Evolutionary conservation across 2,797 vertebrate species (phyloP).

Genomic region (Silurus lanzhouensis): DNA sequence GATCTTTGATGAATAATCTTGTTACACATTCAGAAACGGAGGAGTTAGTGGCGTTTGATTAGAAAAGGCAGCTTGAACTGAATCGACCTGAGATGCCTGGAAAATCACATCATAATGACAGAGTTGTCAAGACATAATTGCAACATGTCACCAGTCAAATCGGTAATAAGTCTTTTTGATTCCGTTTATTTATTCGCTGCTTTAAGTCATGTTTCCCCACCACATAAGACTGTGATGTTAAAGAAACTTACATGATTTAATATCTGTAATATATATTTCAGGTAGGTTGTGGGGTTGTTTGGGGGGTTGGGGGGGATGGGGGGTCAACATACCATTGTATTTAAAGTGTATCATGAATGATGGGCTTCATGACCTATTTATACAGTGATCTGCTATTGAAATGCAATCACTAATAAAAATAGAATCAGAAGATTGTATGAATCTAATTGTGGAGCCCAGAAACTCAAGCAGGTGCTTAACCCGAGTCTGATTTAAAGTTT

Average conservation of each 20-base stretch:
- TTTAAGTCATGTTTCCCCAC: slow-evolving; percentile 11
- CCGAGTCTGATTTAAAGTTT: neutral
- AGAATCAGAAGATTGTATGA: neutral
- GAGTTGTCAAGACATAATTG: slow-evolving; percentile 14
- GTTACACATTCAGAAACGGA: slow-evolving; percentile 26
- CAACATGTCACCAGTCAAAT: slow-evolving; percentile 17
- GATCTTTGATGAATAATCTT: slow-evolving; percentile 13
- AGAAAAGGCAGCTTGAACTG: neutral
- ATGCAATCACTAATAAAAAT: neutral
- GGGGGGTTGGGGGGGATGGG: too few species aligned
- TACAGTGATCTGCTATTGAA: neutral
- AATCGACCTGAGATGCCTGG: slow-evolving; percentile 17
- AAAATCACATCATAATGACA: slow-evolving; percentile 32
- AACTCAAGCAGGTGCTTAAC: neutral
- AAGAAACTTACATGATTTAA: neutral
- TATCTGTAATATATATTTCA: neutral
- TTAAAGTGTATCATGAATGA: neutral
- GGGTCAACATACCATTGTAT: neutral
- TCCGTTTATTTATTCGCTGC: neutral
- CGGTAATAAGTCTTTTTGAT: slow-evolving; percentile 28
- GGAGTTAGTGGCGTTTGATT: slow-evolving; percentile 35
- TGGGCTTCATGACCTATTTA: neutral
- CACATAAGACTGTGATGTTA: slow-evolving; percentile 10
- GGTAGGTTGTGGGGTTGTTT: too few species aligned
- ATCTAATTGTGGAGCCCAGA: neutral